Base-by-base conservation (phyloP, 2,888 invertebrate genomes). In the Ceraclea dissimilis region DNA sequence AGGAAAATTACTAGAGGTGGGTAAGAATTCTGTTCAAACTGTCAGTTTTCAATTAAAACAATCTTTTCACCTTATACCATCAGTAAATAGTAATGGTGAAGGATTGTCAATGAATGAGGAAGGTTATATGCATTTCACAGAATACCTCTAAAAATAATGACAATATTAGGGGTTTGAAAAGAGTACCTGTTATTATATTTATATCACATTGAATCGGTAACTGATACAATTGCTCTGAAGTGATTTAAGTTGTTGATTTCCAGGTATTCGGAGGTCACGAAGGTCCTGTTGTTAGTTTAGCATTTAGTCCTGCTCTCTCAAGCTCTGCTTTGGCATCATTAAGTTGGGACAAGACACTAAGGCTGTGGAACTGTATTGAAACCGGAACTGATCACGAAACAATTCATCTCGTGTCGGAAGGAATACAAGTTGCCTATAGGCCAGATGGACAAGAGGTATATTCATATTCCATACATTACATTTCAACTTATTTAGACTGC, bases 331-430 rank as follows among this genome's bases (percentile, higher is more conserved):
- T 98, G 43, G 90, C 85, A 0, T 94, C 95, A 0, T 88, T 85
- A 2, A 94, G 95, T 19, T 98, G 98, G 97, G 99, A 99, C 74
- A 89, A 90, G 71, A 90, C 93, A 0, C 76, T 97, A 2, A 81
- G 86, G 65, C 74, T 98, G 49, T 98, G 98, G 97, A 90, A 95
- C 71, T 88, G 93, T 5, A 82, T 96, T 43, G 91, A 92, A 67
- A 83, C 77, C 64, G 88, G 87, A 57, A 83, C 88, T 0, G 82
- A 84, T 5, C 87, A 88, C 64, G 96, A 97, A 75, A 86, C 88
- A 0, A 80, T 97, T 44, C 80, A 83, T 60, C 72, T 96, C 10
- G 73, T 79, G 0, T 76, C 89, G 0, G 97, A 97, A 71, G 93
- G 87, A 0, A 71, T 95, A 43, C 87, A 86, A 62, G 88, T 97